phyloP scores from a whole-genome alignment of 2,113 vertebrate species.

The Circaetus cinerascens region DNA sequence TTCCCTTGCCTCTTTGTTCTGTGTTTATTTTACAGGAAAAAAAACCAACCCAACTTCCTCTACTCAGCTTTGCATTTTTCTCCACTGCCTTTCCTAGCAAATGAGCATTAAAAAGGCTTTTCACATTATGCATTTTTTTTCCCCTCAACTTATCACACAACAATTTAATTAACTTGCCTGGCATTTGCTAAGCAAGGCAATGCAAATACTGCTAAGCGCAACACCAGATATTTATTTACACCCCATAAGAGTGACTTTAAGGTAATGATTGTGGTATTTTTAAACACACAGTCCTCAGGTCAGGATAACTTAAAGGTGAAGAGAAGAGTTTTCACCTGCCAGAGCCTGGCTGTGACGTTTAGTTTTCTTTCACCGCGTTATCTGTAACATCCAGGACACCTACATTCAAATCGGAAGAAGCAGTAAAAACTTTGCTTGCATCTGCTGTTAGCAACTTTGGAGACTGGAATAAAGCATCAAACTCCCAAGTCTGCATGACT shows the following conservation, averaged over 20 bases:
- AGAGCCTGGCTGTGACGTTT: background rate
- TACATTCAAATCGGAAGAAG: background rate
- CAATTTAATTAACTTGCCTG: background rate
- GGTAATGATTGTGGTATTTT: background rate
- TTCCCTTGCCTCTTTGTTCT: background rate
- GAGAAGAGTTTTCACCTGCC: background rate
- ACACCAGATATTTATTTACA: background rate
- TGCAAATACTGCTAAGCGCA: background rate
- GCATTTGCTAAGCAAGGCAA: background rate
- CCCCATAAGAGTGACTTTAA: accelerated
- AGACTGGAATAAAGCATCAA: background rate
- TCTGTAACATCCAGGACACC: background rate
- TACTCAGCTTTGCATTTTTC: background rate
- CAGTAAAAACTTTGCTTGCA: background rate
- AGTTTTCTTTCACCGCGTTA: background rate
- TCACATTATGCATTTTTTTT: background rate
- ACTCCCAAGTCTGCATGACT: background rate
- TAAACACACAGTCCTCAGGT: background rate
- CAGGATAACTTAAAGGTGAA: background rate
- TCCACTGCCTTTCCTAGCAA: background rate
- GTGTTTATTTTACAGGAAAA: background rate
- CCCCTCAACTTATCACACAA: background rate
- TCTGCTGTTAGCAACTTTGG: background rate
- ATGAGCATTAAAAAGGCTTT: background rate
- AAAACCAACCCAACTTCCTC: background rate